Conservation (phyloP, 2,888 invertebrate species). For the Rotaria sp. region DNA sequence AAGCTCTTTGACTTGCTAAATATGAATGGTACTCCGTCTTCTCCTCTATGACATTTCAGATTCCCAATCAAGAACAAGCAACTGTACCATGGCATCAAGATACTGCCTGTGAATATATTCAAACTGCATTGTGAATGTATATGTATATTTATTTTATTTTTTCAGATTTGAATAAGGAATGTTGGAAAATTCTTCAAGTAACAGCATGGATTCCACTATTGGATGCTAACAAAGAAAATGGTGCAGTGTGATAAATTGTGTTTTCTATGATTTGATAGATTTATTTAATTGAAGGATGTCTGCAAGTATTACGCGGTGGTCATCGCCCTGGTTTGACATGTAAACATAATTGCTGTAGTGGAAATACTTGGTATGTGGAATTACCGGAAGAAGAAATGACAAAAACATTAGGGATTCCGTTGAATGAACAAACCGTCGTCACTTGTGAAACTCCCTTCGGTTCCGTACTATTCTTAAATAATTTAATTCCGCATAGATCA, state of each 20-base stretch:
- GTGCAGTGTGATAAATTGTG: slow-evolving; percentile 30
- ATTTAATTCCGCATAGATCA: slow-evolving; percentile 52
- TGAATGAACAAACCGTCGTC: slow-evolving; percentile 45
- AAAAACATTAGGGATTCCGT: slow-evolving; percentile 45
- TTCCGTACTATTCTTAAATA: slow-evolving; percentile 49
- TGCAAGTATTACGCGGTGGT: slow-evolving; percentile 47
- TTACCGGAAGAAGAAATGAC: slow-evolving; percentile 50
- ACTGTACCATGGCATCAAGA: slow-evolving; percentile 55
- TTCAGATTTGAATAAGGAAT: slow-evolving; percentile 47
- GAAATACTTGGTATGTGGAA: slow-evolving; percentile 51
- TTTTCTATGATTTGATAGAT: no score
- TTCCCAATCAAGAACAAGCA: slow-evolving; percentile 48
- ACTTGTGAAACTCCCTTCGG: slow-evolving; percentile 49
- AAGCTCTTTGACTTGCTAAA: no score
- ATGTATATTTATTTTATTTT: slow-evolving; percentile 21
- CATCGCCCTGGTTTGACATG: slow-evolving; percentile 48
- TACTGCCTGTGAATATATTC: slow-evolving; percentile 39
- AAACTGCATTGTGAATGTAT: neutral
- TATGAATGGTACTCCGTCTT: no score
- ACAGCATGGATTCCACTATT: slow-evolving; percentile 49
- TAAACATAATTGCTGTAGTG: slow-evolving; percentile 48
- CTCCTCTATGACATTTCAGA: slow-evolving; percentile 41
- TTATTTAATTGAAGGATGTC: slow-evolving; percentile 28
- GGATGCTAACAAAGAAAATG: slow-evolving; percentile 47
- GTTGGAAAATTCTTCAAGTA: slow-evolving; percentile 46